Conservation (phyloP, 2,888 invertebrate species). For the Xestia xanthographa region DNA sequence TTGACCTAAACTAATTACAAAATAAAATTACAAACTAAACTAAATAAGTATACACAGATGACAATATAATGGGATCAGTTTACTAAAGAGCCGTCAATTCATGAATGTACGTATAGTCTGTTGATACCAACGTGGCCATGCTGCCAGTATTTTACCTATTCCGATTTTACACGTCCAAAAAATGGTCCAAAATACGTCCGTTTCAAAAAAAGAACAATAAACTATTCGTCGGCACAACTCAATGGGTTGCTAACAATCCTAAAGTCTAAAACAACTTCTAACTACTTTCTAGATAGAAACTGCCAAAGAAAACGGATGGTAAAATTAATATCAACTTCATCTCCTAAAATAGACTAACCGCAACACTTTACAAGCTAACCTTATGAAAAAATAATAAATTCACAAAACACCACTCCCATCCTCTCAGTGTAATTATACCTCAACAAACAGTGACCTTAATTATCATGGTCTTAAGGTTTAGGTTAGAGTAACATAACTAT, state of each 20-base stretch:
- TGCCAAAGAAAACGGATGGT: background rate
- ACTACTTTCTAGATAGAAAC: background rate
- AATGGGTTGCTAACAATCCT: background rate
- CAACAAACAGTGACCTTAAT: background rate
- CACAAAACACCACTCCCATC: background rate
- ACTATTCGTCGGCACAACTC: background rate
- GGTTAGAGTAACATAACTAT: background rate
- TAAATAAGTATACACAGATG: no score
- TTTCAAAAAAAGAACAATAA: background rate
- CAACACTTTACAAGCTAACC: background rate
- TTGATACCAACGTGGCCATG: background rate
- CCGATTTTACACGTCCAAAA: no score
- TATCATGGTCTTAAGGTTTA: background rate
- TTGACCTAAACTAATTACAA: no score
- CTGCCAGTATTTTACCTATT: background rate
- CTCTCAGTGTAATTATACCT: background rate
- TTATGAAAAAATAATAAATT: background rate
- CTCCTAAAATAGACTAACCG: slow-evolving; percentile 1
- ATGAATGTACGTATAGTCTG: no score
- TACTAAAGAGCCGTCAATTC: background rate
- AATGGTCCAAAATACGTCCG: no score
- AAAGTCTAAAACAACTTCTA: background rate
- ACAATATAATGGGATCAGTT: no score
- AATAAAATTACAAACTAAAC: no score
- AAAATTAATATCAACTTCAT: background rate